A percentile compares a stretch with the other conserved stretches of the same genome.
Conservation (phyloP, 2,888 invertebrate species). For the Synanthedon formicaeformis region DNA sequence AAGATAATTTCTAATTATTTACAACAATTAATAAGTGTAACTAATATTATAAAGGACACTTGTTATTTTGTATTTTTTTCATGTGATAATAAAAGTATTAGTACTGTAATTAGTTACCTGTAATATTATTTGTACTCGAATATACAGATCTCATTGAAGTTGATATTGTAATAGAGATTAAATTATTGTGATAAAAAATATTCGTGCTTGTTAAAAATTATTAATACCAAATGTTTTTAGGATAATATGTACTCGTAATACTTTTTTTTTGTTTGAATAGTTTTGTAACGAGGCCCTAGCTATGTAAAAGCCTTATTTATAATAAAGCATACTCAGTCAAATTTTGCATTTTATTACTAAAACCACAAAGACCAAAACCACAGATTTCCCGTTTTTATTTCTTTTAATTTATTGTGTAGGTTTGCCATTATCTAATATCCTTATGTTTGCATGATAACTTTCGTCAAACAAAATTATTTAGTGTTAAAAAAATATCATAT, state of each 20-base stretch:
- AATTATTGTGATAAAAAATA: conserved; percentile 1
- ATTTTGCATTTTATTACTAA: conserved; percentile 56
- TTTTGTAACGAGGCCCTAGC: conserved; percentile 55
- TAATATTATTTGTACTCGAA: conserved; percentile 11
- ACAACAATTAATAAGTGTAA: not conserved
- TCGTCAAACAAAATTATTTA: too few species aligned
- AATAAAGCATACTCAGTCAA: conserved; percentile 65
- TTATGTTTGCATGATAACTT: conserved; percentile 29
- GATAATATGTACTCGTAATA: not conserved
- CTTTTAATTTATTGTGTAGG: conserved; percentile 59
- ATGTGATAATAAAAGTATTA: conserved; percentile 17
- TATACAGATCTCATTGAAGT: conserved; percentile 30
- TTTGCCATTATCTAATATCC: conserved; percentile 55
- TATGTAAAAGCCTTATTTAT: conserved; percentile 61
- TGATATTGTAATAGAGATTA: not conserved
- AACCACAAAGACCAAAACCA: conserved; percentile 18
- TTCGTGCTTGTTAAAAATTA: conserved; percentile 1
- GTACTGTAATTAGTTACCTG: conserved; percentile 12
- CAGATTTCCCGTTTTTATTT: conserved; percentile 32
- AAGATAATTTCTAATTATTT: conserved; percentile 1
- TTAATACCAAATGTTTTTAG: not conserved
- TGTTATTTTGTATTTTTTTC: not conserved
- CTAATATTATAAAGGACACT: not conserved
- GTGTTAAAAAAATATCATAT: too few species aligned
- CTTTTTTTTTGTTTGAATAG: conserved; percentile 15